Conservation (phyloP, 2,888 invertebrate species). For the Anoncus sp. region DNA sequence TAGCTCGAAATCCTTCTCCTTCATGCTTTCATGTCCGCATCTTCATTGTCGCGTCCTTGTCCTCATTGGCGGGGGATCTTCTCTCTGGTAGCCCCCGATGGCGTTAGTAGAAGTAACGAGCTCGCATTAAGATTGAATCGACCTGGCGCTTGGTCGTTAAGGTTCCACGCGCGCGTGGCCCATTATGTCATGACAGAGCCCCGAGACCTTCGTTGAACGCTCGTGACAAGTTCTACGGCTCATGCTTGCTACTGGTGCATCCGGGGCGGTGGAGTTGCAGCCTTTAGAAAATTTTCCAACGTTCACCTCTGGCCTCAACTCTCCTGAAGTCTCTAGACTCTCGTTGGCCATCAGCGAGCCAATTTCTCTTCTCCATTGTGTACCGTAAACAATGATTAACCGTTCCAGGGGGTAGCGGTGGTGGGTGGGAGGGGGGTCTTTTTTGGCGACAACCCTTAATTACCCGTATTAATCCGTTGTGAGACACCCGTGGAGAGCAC, state of each 20-base stretch:
- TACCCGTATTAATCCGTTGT: constrained; percentile 67
- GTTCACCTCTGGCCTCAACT: constrained; percentile 5
- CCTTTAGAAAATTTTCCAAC: constrained; percentile 73
- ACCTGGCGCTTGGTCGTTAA: constrained; percentile 77
- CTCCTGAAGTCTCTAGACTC: constrained; percentile 3
- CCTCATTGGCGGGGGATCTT: constrained; percentile 26
- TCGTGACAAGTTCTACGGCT: constrained; percentile 22
- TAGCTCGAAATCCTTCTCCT: constrained; percentile 37
- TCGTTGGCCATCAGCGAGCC: constrained; percentile 18
- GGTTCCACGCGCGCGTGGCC: constrained; percentile 66
- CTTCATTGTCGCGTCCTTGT: constrained; percentile 20
- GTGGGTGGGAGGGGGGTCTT: constrained; percentile 50
- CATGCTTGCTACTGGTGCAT: constrained; percentile 10
- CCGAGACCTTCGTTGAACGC: constrained; percentile 18
- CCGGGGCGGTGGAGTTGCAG: constrained; percentile 46
- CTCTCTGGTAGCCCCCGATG: constrained; percentile 60
- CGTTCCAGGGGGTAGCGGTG: constrained; percentile 55
- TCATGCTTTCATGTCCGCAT: not conserved
- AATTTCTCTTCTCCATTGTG: constrained; percentile 70
- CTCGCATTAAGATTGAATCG: constrained; percentile 78
- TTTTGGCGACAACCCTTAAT: constrained; percentile 69
- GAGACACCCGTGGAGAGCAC: constrained; percentile 17
- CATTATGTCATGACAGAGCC: constrained; percentile 70
- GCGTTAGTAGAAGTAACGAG: constrained; percentile 73
- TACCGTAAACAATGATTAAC: constrained; percentile 77